Base-by-base conservation (phyloP, 2,797 vertebrate genomes). In the Poecilia picta region DNA sequence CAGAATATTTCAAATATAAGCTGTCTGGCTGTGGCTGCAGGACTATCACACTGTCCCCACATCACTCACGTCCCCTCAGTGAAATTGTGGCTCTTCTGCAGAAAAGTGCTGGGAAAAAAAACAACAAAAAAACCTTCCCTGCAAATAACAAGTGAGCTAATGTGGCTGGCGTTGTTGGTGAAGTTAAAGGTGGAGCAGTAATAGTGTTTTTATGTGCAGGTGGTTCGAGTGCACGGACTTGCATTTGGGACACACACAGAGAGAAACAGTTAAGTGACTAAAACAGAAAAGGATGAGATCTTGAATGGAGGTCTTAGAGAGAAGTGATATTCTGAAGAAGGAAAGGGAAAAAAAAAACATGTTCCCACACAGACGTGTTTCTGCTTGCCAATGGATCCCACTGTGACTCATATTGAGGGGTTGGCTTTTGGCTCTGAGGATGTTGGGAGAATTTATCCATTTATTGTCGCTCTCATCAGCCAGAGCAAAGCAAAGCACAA, bases 351-450 rank as follows among this genome's bases (percentile, higher is more conserved):
- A 7, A 81, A 85, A 75, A 85, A 88, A 83, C 70, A 51, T 76
- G 74, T 82, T 89, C 87, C 91, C 92, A 85, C 71, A 76, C 83
- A 92, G 81, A 90, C 85, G 78, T 82, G 86, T 41, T 59, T 79
- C 47, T 77, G 84, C 78, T 66, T 91, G 88, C 91, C 94, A 93
- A 89, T 87, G 5, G 77, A 90, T 92, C 90, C 91, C 89, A 87
- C 87, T 82, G 91, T 90, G 94, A 92, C 87, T 91, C 90, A 90
- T 87, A 89, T 86, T 87, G 90, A 89, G 82, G 85, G 81, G 85
- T 76, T 89, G 75, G 85, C 81, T 90, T 75, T 90, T 92, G 88
- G 91, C 89, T 83, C 25, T 3, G 55, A 53, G 76, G 83, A 47
- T 18, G 43, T 72, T 89, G 87, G 90, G 90, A 80, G 88, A 87